These are phyloP conservation scores for Ommatoiulus sabulosus DNA, from an alignment of 2,888 invertebrate species.

Conservation along the genomic window DNA sequence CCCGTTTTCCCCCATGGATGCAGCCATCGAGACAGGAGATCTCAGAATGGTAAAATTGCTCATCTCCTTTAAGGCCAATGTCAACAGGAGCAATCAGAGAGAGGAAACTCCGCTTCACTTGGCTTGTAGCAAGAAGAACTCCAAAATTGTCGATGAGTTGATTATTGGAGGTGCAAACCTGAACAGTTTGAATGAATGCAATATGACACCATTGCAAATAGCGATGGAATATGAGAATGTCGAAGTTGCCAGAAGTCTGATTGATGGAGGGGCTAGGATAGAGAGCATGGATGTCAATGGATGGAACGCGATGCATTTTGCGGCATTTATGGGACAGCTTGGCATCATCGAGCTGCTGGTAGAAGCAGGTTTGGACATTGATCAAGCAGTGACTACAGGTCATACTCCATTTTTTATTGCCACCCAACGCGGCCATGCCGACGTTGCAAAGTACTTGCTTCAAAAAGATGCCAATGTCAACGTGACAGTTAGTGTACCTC, in stretches of 20 bases:
- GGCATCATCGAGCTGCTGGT: not conserved
- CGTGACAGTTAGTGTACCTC: slow-evolving; percentile 52
- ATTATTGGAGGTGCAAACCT: not conserved
- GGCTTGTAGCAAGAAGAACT: not conserved
- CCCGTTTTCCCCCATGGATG: not conserved
- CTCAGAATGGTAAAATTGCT: not conserved
- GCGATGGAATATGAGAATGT: not conserved
- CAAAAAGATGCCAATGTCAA: slow-evolving; percentile 75
- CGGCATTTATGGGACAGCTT: not conserved
- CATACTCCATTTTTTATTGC: slow-evolving; percentile 67
- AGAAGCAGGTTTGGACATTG: slow-evolving; percentile 75
- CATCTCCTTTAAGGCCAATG: not conserved
- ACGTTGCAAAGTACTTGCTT: not conserved
- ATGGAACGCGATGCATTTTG: not conserved
- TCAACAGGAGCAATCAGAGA: not conserved
- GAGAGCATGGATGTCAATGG: not conserved
- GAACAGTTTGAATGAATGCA: not conserved
- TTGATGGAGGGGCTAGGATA: not conserved
- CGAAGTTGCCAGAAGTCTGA: not conserved
- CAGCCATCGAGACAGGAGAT: not conserved
- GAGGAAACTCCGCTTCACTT: not conserved
- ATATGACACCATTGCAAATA: not conserved
- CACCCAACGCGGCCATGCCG: slow-evolving; percentile 72
- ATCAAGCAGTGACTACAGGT: slow-evolving; percentile 64
- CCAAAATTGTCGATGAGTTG: not conserved